These are phyloP conservation scores for Crocidura indochinensis DNA, from an alignment of 2,797 vertebrate species.

Conservation along the genomic window DNA sequence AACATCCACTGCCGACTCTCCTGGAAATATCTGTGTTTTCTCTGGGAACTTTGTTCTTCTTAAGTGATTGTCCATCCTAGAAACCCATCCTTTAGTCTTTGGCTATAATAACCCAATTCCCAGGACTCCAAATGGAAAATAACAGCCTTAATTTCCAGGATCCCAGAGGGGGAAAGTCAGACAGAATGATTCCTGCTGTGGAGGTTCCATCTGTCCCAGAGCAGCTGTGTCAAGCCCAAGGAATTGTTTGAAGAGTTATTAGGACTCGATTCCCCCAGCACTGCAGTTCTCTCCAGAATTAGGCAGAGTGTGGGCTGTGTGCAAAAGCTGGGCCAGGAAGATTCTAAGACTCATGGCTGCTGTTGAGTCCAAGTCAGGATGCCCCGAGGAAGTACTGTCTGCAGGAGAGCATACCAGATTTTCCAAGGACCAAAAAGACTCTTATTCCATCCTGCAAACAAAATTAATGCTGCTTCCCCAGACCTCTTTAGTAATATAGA, in stretches of 20 bases:
- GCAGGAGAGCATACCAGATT: background rate
- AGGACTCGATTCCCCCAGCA: background rate
- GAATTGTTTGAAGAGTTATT: background rate
- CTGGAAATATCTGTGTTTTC: constrained; percentile 33
- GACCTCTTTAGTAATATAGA: background rate
- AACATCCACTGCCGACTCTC: background rate
- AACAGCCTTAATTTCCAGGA: constrained; percentile 58
- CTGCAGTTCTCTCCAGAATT: background rate
- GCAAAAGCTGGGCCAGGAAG: background rate
- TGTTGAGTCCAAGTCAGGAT: background rate
- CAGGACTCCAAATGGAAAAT: constrained; percentile 57
- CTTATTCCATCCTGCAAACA: background rate
- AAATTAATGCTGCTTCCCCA: background rate
- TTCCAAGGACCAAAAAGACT: background rate
- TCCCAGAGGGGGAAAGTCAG: background rate
- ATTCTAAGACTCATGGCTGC: background rate
- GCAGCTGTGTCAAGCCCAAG: background rate
- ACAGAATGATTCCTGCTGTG: background rate
- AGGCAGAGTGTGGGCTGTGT: background rate
- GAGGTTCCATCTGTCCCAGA: background rate
- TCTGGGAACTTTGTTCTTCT: background rate
- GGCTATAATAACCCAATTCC: constrained; percentile 50
- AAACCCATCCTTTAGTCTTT: constrained; percentile 45
- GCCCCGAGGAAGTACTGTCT: background rate
- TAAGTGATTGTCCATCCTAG: constrained; percentile 42